phyloP scores from a whole-genome alignment of 2,888 invertebrate species.

The Brachynemurus nebulosus region DNA sequence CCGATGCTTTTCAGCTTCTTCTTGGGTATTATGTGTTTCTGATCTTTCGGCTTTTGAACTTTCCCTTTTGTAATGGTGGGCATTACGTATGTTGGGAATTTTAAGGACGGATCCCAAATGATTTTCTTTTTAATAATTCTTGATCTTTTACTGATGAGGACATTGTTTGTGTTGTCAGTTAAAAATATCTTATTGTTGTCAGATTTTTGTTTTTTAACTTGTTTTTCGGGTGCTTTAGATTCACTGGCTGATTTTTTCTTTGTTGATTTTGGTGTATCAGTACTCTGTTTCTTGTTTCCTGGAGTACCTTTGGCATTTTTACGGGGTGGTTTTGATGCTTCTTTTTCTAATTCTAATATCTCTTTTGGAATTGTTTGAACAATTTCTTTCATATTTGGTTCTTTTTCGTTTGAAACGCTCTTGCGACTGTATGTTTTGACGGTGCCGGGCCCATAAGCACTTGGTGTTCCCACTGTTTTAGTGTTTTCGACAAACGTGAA shows the following conservation, averaged over 20 bases:
- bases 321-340: background rate
- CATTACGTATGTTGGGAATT: conserved; percentile 23
- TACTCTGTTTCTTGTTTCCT: background rate
- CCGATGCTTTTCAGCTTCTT: conserved; percentile 1
- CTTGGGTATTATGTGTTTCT: background rate
- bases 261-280: background rate
- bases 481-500: conserved; percentile 7
- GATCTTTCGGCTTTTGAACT: conserved; percentile 1
- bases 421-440: conserved; percentile 9
- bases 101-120: conserved; percentile 51
- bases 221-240: conserved; percentile 1
- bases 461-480: background rate
- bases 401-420: background rate
- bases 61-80: background rate
- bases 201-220: background rate
- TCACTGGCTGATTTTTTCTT: conserved; percentile 2
- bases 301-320: too few relatives aligned
- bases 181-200: conserved; percentile 2
- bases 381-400: conserved; percentile 5
- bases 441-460: background rate
- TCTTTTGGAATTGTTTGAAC: conserved; percentile 7
- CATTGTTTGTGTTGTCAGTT: conserved; percentile 10
- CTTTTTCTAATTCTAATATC: conserved; percentile 6
- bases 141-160: conserved; percentile 28
- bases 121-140: conserved; percentile 57